These are phyloP conservation scores for Leontopithecus rosalia DNA, from an alignment of 2,797 vertebrate genomes.

Conservation along the genomic window DNA sequence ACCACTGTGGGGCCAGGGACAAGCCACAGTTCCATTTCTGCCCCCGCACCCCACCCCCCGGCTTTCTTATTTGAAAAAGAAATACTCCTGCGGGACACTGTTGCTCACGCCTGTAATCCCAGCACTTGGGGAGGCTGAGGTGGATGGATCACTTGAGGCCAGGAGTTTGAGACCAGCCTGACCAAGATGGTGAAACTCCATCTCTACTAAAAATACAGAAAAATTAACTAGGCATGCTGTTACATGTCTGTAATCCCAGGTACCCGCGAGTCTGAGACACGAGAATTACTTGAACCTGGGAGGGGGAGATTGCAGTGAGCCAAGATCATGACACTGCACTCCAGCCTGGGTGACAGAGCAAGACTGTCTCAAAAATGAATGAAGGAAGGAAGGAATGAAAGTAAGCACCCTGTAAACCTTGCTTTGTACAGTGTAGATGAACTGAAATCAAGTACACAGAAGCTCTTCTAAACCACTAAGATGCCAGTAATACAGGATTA, in stretches of 20 bases:
- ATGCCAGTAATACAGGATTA: too few species aligned
- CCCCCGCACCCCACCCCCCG: too few species aligned
- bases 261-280: neutral
- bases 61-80: neutral
- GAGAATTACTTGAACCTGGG: neutral
- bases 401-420: neutral
- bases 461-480: neutral
- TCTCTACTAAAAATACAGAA: neutral
- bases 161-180: neutral
- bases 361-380: too few species aligned
- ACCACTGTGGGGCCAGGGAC: accelerated
- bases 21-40: neutral
- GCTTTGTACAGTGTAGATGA: neutral
- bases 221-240: neutral
- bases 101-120: neutral
- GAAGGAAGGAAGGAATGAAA: too few species aligned
- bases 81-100: too few species aligned
- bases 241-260: neutral
- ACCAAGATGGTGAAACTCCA: neutral
- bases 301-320: too few species aligned
- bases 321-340: too few species aligned
- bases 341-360: too few species aligned
- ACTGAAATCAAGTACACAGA: neutral
- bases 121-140: neutral
- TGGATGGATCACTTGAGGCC: neutral